These are phyloP conservation scores for Nesospiza acunhae DNA, from an alignment of 2,113 vertebrate genomes.

Conservation along the genomic window DNA sequence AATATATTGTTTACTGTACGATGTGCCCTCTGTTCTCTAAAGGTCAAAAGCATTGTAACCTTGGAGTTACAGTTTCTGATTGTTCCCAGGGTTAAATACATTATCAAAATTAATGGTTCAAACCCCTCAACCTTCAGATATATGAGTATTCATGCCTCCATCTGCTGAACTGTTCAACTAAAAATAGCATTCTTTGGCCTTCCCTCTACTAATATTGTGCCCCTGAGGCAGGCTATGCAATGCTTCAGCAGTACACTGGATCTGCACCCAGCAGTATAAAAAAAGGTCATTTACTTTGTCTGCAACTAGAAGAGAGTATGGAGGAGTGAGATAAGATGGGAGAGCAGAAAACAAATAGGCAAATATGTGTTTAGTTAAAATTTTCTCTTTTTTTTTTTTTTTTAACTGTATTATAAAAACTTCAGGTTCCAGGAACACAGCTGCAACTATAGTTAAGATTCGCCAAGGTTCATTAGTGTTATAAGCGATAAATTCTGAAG, in stretches of 20 bases:
- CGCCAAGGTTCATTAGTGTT: slow-evolving; percentile 80
- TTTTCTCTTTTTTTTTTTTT: slow-evolving; percentile 28
- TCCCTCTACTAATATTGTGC: slow-evolving; percentile 75
- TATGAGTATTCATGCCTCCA: slow-evolving; percentile 84
- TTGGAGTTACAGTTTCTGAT: slow-evolving; percentile 88
- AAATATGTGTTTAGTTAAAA: slow-evolving; percentile 24
- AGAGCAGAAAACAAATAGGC: neutral
- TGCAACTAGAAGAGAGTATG: slow-evolving; percentile 33
- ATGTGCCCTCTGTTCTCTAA: slow-evolving; percentile 82
- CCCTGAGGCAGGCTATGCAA: slow-evolving; percentile 76
- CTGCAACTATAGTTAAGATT: slow-evolving; percentile 80
- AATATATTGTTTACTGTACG: slow-evolving; percentile 90
- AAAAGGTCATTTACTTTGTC: slow-evolving; percentile 63
- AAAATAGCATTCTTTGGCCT: slow-evolving; percentile 85
- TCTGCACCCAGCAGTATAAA: slow-evolving; percentile 58
- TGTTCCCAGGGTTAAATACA: slow-evolving; percentile 97
- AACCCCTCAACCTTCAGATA: slow-evolving; percentile 87
- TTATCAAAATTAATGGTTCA: slow-evolving; percentile 94
- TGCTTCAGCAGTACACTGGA: slow-evolving; percentile 67
- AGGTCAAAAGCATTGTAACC: slow-evolving; percentile 86
- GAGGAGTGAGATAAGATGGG: neutral
- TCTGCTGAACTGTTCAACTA: slow-evolving; percentile 87
- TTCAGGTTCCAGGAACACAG: slow-evolving; percentile 72
- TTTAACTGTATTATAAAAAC: slow-evolving; percentile 64
- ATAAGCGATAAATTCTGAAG: slow-evolving; percentile 80